phyloP scores from a whole-genome alignment of 2,888 invertebrate genomes.

The Drosophila meridiana region DNA sequence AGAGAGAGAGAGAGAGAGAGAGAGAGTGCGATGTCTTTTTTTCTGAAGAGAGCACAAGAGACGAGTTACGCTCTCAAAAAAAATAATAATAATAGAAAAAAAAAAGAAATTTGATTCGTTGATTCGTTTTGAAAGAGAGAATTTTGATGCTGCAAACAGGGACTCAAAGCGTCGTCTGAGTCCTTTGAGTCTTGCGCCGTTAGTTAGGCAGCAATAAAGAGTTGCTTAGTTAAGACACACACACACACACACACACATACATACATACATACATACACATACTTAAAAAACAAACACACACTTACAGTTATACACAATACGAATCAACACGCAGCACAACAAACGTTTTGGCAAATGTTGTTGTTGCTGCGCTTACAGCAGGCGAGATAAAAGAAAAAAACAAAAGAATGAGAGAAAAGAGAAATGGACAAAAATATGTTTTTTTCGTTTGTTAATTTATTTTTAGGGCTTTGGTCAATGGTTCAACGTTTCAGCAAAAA shows the following conservation, averaged over 20 bases:
- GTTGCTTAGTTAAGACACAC: conserved; percentile 32
- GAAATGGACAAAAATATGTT: conserved; percentile 80
- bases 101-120: conserved; percentile 35
- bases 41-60: conserved; percentile 8
- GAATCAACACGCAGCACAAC: conserved; percentile 31
- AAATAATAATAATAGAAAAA: background rate
- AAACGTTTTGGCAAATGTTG: conserved; percentile 58
- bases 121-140: conserved; percentile 49
- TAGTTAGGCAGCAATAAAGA: conserved; percentile 46
- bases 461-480: conserved; percentile 87
- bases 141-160: conserved; percentile 20
- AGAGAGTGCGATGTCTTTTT: conserved; percentile 10
- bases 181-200: conserved; percentile 21
- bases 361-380: conserved; percentile 62
- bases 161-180: conserved; percentile 20
- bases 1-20: conserved; percentile 8
- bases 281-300: background rate
- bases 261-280: background rate
- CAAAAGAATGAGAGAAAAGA: conserved; percentile 25
- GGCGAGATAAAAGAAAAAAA: conserved; percentile 38
- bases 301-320: conserved; percentile 17
- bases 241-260: conserved; percentile 7
- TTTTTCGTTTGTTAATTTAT: conserved; percentile 85
- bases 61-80: conserved; percentile 25
- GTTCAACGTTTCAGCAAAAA: conserved; percentile 94